Evolutionary conservation across 2,113 vertebrate genomes (phyloP), one percentile per base, ranked within the genome.

Genomic region (Phainopepla nitens): DNA sequence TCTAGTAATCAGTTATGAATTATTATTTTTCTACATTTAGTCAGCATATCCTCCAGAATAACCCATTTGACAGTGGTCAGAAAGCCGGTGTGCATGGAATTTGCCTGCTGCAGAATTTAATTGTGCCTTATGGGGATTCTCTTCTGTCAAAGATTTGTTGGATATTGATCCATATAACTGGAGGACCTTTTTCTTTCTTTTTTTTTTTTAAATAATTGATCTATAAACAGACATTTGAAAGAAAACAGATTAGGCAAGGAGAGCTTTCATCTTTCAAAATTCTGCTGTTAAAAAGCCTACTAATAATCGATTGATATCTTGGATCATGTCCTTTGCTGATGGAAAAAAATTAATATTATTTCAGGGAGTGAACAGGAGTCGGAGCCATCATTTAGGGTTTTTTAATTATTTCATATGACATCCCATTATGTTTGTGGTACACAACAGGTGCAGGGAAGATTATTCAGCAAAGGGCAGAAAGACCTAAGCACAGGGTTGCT

Each of bases 81-180:
- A 42, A 87, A 80, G 45, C 20, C 1, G 2, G 31, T 45, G 49
- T 22, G 25, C 18, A 22, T 1, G 33, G 64, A 53, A 57, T 77
- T 49, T 65, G 31, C 51, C 76, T 33, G 23, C 51, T 92, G 72
- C 53, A 71, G 80, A 44, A 75, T 87, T 92, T 95, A 95, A 96
- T 93, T 96, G 86, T 35, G 82, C 72, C 92, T 95, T 90, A 18
- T 79, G 86, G 93, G 92, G 92, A 93, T 96, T 93, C 68, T 61
- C 80, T 90, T 94, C 90, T 94, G 86, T 15, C 86, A 90, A 10
- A 57, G 79, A 47, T 68, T 77, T 68, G 60, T 42, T 90, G 65
- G 68, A 49, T 92, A 94, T 93, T 69, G 90, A 95, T 91, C 49
- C 60, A 39, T 21, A 10, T 36, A 89, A 53, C 56, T 58, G 68